Conservation (phyloP, 1,140 invertebrate genomes). For the Drosophila persimilis region DNA sequence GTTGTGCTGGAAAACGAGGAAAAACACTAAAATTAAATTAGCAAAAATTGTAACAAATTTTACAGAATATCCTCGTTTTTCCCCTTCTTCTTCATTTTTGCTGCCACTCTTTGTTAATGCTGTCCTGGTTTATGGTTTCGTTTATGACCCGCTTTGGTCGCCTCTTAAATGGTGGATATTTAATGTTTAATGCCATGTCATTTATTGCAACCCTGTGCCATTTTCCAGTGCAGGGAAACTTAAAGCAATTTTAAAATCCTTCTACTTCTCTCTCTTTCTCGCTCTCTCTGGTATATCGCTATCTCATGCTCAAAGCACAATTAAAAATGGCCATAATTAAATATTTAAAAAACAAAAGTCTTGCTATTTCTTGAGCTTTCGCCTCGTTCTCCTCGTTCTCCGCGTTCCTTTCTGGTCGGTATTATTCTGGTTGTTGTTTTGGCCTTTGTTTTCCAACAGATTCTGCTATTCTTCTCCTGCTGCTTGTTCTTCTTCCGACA, state of each 20-base stretch:
- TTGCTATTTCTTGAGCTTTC: constrained; percentile 71
- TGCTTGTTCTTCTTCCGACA: constrained; percentile 26
- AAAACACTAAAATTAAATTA: constrained; percentile 73
- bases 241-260: background rate
- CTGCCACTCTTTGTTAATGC: constrained; percentile 22
- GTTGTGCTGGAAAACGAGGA: constrained; percentile 3
- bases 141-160: constrained; percentile 43
- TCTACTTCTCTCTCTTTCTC: background rate
- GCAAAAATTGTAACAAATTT: constrained; percentile 65
- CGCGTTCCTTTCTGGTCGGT: background rate
- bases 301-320: constrained; percentile 52
- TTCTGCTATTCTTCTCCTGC: too few relatives aligned
- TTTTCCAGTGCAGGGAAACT: background rate
- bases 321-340: constrained; percentile 81
- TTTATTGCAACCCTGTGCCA: constrained; percentile 22
- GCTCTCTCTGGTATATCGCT: background rate
- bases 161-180: constrained; percentile 39
- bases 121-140: constrained; percentile 61
- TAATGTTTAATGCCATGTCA: constrained; percentile 52
- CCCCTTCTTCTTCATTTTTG: background rate
- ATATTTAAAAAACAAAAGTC: constrained; percentile 75
- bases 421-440: constrained; percentile 29
- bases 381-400: constrained; percentile 1
- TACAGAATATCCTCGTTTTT: constrained; percentile 6
- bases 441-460: constrained; percentile 61